A percentile compares a stretch with the other conserved stretches of the same genome.
Evolutionary conservation across 1,140 invertebrate species (phyloP).

Genomic region (Capitella teleta): DNA sequence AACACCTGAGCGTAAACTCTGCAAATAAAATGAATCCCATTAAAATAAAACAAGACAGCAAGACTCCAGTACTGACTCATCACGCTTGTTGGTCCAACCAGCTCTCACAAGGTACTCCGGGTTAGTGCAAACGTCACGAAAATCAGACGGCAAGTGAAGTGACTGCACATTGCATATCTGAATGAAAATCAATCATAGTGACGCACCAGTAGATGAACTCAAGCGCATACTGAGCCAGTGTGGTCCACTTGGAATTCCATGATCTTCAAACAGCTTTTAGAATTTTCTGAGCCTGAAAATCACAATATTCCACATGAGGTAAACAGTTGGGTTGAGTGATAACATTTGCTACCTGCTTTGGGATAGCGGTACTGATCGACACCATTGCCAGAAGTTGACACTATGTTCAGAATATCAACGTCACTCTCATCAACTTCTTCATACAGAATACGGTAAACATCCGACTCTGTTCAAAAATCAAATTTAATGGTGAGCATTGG

Average conservation of each 20-base stretch:
- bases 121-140: too few species aligned
- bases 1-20: slow-evolving; percentile 83
- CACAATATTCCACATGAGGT: too few species aligned
- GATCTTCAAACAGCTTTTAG: slow-evolving; percentile 75
- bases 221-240: slow-evolving; percentile 54
- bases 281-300: slow-evolving; percentile 59
- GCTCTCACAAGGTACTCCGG: slow-evolving; percentile 86
- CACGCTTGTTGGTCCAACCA: slow-evolving; percentile 81
- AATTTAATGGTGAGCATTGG: too few species aligned
- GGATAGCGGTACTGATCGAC: slow-evolving; percentile 88
- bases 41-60: neutral
- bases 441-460: slow-evolving; percentile 81
- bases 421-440: slow-evolving; percentile 92
- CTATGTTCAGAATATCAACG: slow-evolving; percentile 81
- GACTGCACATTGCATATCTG: too few species aligned
- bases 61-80: slow-evolving; percentile 52
- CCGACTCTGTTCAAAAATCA: too few species aligned
- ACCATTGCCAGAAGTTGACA: slow-evolving; percentile 62
- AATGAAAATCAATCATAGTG: slow-evolving; percentile 6
- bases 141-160: too few species aligned
- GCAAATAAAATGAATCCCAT: slow-evolving; percentile 26
- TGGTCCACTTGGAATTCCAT: slow-evolving; percentile 65
- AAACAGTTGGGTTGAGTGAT: too few species aligned
- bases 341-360: slow-evolving; percentile 66
- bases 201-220: too few species aligned